Percentiles rank a stretch among this genome's conserved stretches.
Evolutionary conservation across 1,140 invertebrate genomes (phyloP).

Genomic region (Sminthurides bifidus): DNA sequence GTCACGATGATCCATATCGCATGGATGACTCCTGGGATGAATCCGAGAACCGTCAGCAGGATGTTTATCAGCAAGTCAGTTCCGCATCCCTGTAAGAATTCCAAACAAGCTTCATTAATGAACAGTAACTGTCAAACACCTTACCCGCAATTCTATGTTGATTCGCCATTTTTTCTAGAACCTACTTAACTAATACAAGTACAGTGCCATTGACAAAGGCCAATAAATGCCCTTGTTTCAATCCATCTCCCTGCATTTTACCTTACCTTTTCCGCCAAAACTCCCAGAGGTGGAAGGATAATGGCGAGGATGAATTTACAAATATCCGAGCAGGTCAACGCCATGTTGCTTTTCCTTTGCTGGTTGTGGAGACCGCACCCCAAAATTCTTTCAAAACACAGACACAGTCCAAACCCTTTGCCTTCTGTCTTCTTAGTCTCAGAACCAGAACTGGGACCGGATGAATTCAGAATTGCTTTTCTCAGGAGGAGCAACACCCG

Average conservation of each 20-base stretch:
- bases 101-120: neutral
- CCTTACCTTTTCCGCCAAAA: constrained; percentile 22
- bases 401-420: too few relatives aligned
- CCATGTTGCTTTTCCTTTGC: constrained; percentile 5
- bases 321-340: constrained; percentile 23
- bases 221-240: neutral
- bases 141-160: neutral
- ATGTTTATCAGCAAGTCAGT: constrained; percentile 30
- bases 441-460: too few relatives aligned
- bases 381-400: too few relatives aligned
- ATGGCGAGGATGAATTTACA: constrained; percentile 29
- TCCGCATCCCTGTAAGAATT: constrained; percentile 19
- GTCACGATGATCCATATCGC: neutral
- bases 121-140: neutral
- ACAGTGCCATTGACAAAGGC: neutral
- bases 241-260: neutral
- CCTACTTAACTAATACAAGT: neutral
- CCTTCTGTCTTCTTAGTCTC: too few relatives aligned
- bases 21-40: constrained; percentile 17
- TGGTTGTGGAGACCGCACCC: too few relatives aligned
- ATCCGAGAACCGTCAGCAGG: constrained; percentile 23
- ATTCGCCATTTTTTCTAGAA: too few relatives aligned
- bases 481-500: too few relatives aligned
- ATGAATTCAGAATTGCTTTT: too few relatives aligned
- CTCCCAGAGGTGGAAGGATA: constrained; percentile 27